Evolutionary conservation across 2,113 vertebrate species (phyloP).

Genomic region (Pelobates fuscus): DNA sequence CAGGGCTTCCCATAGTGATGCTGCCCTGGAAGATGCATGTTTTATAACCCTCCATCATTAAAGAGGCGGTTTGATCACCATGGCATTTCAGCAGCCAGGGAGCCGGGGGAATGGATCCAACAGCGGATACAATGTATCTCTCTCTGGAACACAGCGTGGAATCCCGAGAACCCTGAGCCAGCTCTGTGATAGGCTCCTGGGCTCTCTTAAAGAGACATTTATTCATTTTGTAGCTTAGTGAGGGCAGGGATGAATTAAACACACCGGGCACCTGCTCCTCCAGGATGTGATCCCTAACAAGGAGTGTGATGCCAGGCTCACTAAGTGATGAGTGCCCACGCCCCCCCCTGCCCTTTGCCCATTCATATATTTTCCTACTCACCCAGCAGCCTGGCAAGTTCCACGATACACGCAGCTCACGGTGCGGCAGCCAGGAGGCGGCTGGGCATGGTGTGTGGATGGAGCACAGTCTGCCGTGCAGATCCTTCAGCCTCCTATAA

Average conservation of each 20-base stretch:
- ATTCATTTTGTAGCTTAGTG: not conserved
- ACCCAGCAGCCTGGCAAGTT: not conserved
- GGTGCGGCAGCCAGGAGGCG: not conserved
- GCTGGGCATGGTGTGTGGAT: not conserved
- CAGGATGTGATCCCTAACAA: not conserved
- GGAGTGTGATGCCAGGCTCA: not conserved
- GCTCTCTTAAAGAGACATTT: no score
- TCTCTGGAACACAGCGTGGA: no score
- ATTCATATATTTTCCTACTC: conserved; percentile 9
- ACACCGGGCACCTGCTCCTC: not conserved
- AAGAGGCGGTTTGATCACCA: no score
- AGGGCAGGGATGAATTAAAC: not conserved
- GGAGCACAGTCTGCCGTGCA: not conserved
- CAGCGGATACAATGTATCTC: no score
- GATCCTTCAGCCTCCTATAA: not conserved
- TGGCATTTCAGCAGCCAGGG: not conserved
- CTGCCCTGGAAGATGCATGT: no score
- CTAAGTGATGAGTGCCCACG: not conserved
- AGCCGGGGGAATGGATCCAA: not conserved
- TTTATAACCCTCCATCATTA: no score
- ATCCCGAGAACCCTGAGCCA: no score
- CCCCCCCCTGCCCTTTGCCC: conserved; percentile 11
- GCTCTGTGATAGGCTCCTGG: no score
- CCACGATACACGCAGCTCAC: not conserved
- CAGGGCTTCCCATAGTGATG: no score